phyloP scores from a whole-genome alignment of 2,888 invertebrate species.

The Dyspetes luteomarginatus region DNA sequence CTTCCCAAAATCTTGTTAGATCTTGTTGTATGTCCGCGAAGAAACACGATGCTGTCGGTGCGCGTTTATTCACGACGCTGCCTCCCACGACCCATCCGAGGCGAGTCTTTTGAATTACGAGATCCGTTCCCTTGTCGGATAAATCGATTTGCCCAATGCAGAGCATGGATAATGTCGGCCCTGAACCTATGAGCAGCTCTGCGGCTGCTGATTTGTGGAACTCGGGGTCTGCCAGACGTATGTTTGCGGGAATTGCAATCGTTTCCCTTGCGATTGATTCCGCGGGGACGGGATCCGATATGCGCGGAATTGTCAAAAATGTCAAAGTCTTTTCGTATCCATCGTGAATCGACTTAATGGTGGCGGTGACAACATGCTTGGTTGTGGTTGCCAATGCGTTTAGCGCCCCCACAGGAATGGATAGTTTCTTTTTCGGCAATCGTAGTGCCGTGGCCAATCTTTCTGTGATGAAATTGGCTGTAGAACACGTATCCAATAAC shows the following conservation, averaged over 20 bases:
- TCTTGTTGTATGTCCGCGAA: conserved; percentile 7
- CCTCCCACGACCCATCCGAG: conserved; percentile 52
- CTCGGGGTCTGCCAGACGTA: conserved; percentile 53
- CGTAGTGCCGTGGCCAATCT: conserved; percentile 43
- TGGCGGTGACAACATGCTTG: conserved; percentile 27
- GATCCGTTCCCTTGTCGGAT: neutral
- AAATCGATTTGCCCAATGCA: conserved; percentile 31
- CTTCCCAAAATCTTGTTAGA: conserved; percentile 63
- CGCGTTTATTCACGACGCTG: neutral
- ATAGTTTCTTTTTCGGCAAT: conserved; percentile 37
- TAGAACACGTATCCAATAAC: conserved; percentile 61
- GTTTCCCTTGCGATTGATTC: conserved; percentile 29
- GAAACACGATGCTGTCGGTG: neutral
- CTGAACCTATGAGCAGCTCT: conserved; percentile 50
- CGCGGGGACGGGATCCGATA: conserved; percentile 42
- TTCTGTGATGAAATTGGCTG: conserved; percentile 64
- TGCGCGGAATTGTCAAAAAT: conserved; percentile 56
- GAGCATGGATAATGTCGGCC: conserved; percentile 40
- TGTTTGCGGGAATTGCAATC: conserved; percentile 5
- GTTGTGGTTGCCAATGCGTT: conserved; percentile 46
- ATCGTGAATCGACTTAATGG: conserved; percentile 45
- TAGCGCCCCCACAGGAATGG: conserved; percentile 56
- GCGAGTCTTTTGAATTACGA: conserved; percentile 48
- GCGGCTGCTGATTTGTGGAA: conserved; percentile 56
- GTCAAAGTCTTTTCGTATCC: conserved; percentile 43